Conservation (phyloP, 2,113 vertebrate species). For the Catharus minimus region DNA sequence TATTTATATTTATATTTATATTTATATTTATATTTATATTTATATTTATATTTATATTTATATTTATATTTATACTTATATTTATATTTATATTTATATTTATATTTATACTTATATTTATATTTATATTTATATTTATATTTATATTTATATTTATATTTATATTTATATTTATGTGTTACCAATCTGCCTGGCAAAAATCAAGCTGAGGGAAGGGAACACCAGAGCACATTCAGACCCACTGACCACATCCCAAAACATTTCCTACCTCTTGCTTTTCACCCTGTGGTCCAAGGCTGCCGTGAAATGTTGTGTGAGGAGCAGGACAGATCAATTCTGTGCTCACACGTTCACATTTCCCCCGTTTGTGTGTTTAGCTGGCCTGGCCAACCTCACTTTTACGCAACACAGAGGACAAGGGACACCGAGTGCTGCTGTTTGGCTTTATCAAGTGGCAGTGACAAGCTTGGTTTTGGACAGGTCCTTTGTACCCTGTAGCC, state of each 20-base stretch:
- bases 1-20: too few relatives aligned
- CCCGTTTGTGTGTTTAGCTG: background rate
- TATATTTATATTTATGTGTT: background rate
- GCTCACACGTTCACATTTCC: background rate
- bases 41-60: background rate
- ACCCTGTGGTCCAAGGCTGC: background rate
- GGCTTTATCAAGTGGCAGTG: background rate
- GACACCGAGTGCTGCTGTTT: background rate
- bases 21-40: too few relatives aligned
- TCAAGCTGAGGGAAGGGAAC: background rate
- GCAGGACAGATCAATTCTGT: rapidly evolving
- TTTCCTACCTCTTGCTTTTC: background rate
- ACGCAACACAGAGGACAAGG: background rate
- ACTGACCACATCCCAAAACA: rapidly evolving
- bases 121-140: too few relatives aligned
- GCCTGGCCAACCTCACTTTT: background rate
- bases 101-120: background rate
- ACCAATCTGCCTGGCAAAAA: background rate
- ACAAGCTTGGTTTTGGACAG: background rate
- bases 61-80: too few relatives aligned
- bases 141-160: too few relatives aligned
- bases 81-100: too few relatives aligned
- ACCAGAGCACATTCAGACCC: rapidly evolving
- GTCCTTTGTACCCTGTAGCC: background rate
- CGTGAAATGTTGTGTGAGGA: rapidly evolving